phyloP scores from a whole-genome alignment of 2,797 vertebrate species.

The Pelochelys cantorii region DNA sequence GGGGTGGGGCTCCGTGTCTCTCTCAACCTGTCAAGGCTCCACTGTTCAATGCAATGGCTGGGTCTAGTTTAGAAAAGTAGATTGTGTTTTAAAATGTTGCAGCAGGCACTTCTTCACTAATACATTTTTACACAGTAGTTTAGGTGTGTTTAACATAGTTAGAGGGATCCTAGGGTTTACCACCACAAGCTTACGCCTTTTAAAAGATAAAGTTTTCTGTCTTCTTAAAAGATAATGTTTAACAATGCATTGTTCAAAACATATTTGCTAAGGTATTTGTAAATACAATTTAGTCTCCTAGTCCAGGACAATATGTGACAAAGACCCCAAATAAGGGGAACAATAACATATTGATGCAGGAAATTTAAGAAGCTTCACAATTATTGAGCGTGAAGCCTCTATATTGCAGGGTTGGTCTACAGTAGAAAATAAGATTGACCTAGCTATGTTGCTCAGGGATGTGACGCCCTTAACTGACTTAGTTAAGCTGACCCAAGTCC shows the following conservation, averaged over 20 bases:
- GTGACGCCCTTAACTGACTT: background rate
- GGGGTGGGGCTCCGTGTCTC: too few relatives aligned
- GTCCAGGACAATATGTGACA: background rate
- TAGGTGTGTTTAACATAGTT: background rate
- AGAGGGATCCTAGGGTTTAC: background rate
- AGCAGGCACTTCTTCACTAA: background rate
- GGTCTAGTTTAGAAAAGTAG: background rate
- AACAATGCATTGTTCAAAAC: background rate
- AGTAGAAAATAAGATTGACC: background rate
- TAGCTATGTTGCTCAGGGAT: background rate
- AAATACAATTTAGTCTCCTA: accelerated
- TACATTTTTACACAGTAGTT: background rate
- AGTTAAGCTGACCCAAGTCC: background rate
- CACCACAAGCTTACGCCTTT: background rate
- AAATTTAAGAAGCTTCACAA: background rate
- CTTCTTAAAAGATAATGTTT: background rate
- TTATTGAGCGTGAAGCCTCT: background rate
- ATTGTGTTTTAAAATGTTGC: background rate
- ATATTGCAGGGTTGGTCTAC: background rate
- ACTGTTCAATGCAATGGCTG: background rate
- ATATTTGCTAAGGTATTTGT: accelerated
- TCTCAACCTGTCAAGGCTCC: background rate
- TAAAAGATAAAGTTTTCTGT: too few relatives aligned
- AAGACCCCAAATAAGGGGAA: background rate
- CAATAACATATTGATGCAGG: background rate